Evolutionary conservation across 2,888 invertebrate genomes (phyloP), one percentile per base, ranked within the genome.

Genomic region (Spatulosminthurus flaviceps): DNA sequence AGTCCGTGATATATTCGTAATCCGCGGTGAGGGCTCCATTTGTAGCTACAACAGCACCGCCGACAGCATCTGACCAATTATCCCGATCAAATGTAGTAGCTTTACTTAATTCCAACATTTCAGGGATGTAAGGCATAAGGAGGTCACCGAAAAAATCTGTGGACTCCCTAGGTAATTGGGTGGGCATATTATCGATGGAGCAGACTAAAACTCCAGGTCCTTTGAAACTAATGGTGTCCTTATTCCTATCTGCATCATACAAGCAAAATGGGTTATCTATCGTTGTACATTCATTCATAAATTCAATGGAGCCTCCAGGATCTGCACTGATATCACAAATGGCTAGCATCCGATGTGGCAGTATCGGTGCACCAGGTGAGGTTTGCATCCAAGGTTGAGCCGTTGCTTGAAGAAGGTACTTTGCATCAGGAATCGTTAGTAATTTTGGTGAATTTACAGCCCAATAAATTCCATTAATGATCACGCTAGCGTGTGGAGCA

Each of bases 151-250:
- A 99, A 88, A 97, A 95, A 87, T 98, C 98, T 0, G 99, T 99
- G 1, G 98, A 93, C 87, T 99, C 99, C 67, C 95, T 90, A 0
- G 99, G 99, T 82, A 99, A 90, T 88, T 99, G 99, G 0, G 99
- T 99, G 0, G 99, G 99, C 99, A 99, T 99, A 88, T 99, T 99
- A 88, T 99, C 99, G 85, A 99, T 99, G 21, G 98, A 98, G 87
- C 99, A 99, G n/a, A 99, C 98, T 75, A 99, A 89, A 0, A 99
- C 97, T 24, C 99, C 99, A 0, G 96, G 94, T 0, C 98, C 98
- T 88, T 94, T 95, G 88, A 97, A 97, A 88, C 95, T 94, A 86
- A 97, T 97, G 0, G 95, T 95, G 86, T 97, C 97, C 88, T 96
- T 97, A 87, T 99, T 98, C 81, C 97, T 92, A 87, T 99, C 97